Conservation (phyloP, 92 coral and sea anemone species). For the Heteractis magnifica region DNA sequence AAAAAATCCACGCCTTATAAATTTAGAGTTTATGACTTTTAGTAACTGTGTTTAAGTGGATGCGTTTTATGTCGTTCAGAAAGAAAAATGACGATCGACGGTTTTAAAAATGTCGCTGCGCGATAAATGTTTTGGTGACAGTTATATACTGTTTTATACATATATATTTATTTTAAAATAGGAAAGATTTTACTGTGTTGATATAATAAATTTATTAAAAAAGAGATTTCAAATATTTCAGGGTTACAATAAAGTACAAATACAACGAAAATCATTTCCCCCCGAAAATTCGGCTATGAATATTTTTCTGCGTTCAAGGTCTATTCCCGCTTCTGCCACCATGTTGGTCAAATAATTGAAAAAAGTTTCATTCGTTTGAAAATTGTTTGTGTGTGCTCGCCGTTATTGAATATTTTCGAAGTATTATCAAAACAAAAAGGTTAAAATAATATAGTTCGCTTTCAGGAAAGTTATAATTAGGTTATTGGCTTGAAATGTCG, state of each 20-base stretch:
- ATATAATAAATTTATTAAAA: too few species aligned
- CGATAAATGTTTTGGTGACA: neutral
- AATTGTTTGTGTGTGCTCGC: neutral
- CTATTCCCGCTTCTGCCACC: neutral
- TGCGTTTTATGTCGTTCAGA: constrained; percentile 10
- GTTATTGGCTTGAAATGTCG: constrained; percentile 29
- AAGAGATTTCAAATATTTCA: too few species aligned
- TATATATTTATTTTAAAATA: neutral
- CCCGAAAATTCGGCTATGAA: too few species aligned
- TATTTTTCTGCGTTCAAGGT: neutral
- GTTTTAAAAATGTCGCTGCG: neutral
- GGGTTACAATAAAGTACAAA: too few species aligned
- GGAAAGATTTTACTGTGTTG: too few species aligned
- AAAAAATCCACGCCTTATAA: neutral
- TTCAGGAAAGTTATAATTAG: constrained; percentile 27
- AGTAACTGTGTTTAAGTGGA: constrained; percentile 5
- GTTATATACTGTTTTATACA: neutral
- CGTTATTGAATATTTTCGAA: constrained; percentile 1
- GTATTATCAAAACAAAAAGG: constrained; percentile 18
- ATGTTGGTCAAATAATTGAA: neutral
- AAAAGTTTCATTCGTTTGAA: neutral
- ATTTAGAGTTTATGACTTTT: neutral
- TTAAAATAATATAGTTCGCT: constrained; percentile 27
- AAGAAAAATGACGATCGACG: neutral
- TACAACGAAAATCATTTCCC: too few species aligned